Evolutionary conservation across 2,113 vertebrate species (phyloP).

Genomic region (Mormoops blainvillei): DNA sequence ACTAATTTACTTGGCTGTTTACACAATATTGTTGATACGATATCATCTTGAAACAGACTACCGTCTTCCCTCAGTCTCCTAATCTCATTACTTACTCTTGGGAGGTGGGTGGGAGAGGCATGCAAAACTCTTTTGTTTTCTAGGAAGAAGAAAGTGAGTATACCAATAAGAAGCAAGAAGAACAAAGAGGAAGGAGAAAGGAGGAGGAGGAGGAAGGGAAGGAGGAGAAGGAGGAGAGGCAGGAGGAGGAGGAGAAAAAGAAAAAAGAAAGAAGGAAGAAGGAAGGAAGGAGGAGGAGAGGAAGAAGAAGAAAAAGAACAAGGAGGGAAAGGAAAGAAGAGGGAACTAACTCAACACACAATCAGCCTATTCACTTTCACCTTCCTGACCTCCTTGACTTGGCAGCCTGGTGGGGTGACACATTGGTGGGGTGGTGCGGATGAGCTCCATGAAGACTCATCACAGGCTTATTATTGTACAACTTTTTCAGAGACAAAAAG

Average conservation of each 20-base stretch:
- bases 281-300: too few species aligned
- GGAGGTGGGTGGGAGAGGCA: neutral
- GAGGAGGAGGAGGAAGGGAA: too few species aligned
- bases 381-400: neutral
- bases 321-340: neutral
- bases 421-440: neutral
- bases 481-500: neutral
- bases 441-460: neutral
- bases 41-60: neutral
- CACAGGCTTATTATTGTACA: neutral
- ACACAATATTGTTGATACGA: constrained; percentile 39
- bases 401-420: neutral
- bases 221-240: neutral
- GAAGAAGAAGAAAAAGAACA: neutral
- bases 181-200: neutral
- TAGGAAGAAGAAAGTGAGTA: neutral
- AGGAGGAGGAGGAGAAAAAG: too few species aligned
- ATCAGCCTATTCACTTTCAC: neutral
- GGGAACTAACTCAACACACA: neutral
- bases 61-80: neutral
- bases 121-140: neutral
- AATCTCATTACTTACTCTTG: neutral
- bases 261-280: neutral
- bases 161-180: neutral
- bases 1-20: constrained; percentile 39